Evolutionary conservation across 2,113 vertebrate species (phyloP), one percentile per base, ranked within the genome.

Genomic region (Antennarius striatus): DNA sequence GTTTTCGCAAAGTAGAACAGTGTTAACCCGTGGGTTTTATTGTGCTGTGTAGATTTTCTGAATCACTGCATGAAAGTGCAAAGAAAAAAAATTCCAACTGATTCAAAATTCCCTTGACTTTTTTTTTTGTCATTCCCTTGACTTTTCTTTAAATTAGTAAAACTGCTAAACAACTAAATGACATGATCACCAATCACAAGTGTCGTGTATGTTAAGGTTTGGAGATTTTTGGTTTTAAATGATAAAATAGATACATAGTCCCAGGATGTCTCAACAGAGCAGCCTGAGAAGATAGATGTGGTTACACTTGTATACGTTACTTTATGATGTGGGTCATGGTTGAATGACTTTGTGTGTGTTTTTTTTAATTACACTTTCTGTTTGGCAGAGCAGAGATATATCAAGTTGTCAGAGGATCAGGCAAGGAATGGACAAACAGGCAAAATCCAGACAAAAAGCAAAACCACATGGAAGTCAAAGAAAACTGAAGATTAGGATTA

Each of bases 321-420:
- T 63, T 65, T 75, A 53, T 59, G 63, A 68, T 72, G n/a, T 59
- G 56, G 55, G 45, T 62, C 79, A 77, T 72, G 79, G 76, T 72
- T 89, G 83, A 66, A 49, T 84, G 81, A 81, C 72, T 86, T 36
- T 7, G 7, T 36, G 32, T 22, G 2, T 36, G 32, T 4, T 2
- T 3, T 36, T 36, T 36, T 86, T 86, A 89, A 87, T 89, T 80
- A 84, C 51, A 80, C 78, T 85, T 77, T 81, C 72, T 77, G 79
- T 87, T 82, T 84, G 77, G 81, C 61, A 56, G 79, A 77, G 85
- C 71, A 46, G 63, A 48, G 61, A 57, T 79, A 82, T 82, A 85
- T 85, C 85, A 87, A 70, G 63, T 81, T 68, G 81, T 22, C 22
- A 22, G 22, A 22, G 2, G 22, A 22, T 22, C 22, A 22, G 22